A percentile compares a stretch with the other conserved stretches of the same genome.
phyloP scores from a whole-genome alignment of 2,113 vertebrate genomes.

The Delphinus delphis region DNA sequence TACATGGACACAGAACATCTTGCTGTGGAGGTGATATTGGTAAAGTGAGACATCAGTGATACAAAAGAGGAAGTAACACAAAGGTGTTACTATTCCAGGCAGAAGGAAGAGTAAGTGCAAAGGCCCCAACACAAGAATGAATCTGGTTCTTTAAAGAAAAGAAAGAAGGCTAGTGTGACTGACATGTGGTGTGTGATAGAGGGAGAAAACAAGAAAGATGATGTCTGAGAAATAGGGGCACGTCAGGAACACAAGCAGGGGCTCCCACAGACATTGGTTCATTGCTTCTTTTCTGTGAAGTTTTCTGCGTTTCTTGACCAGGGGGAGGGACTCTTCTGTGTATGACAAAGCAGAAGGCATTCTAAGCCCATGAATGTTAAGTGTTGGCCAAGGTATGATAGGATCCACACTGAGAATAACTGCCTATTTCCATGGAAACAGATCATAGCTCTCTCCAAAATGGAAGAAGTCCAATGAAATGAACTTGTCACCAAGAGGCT shows the following conservation, averaged over 20 bases:
- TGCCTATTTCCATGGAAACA: background rate
- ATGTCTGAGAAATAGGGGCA: background rate
- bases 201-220: background rate
- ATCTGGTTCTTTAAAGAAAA: background rate
- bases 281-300: background rate
- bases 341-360: background rate
- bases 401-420: background rate
- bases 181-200: background rate
- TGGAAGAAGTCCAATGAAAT: background rate
- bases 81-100: background rate
- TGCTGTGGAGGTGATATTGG: background rate
- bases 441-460: background rate
- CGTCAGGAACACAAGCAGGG: background rate
- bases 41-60: background rate
- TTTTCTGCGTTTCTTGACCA: background rate
- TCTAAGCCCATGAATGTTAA: background rate
- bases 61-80: background rate
- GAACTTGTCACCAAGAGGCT: too few species aligned
- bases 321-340: background rate
- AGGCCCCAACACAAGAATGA: background rate
- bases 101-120: background rate
- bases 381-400: background rate
- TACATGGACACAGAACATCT: background rate
- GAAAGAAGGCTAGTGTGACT: background rate
- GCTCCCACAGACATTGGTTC: background rate